These are phyloP conservation scores for Setipinna tenuifilis DNA, from an alignment of 2,797 vertebrate species.

Conservation along the genomic window DNA sequence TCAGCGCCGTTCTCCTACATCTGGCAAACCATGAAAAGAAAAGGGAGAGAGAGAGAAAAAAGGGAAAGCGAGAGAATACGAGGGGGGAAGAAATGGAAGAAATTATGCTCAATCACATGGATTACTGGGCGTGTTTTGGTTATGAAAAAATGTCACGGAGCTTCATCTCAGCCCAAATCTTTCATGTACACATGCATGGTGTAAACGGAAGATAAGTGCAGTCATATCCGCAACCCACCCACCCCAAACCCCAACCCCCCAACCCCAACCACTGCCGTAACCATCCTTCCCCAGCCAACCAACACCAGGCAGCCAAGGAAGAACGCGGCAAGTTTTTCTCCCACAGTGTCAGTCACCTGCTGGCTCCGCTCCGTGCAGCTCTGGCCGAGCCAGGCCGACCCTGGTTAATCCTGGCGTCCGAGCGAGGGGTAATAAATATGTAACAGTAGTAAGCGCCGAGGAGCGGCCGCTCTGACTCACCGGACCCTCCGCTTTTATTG, in stretches of 20 bases:
- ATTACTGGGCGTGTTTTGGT: slow-evolving; percentile 70
- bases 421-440: not conserved
- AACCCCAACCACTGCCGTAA: not conserved
- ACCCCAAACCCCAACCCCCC: not conserved
- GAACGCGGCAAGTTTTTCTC: not conserved
- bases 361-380: not conserved
- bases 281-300: not conserved
- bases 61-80: slow-evolving; percentile 1
- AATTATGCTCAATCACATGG: slow-evolving; percentile 72
- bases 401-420: not conserved
- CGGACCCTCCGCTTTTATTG: slow-evolving; percentile 9
- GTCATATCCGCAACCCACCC: not conserved
- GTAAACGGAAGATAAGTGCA: slow-evolving; percentile 15
- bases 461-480: not conserved
- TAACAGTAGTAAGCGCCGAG: slow-evolving; percentile 9
- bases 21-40: slow-evolving; percentile 71
- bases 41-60: slow-evolving; percentile 30
- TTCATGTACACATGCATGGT: not conserved
- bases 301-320: not conserved
- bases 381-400: not conserved
- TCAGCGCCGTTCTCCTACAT: slow-evolving; percentile 61
- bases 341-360: slow-evolving; percentile 21
- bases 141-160: slow-evolving; percentile 60
- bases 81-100: slow-evolving; percentile 65
- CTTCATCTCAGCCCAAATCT: not conserved